Evolutionary conservation across 2,113 vertebrate species (phyloP).

Genomic region (Hiodon alosoides): DNA sequence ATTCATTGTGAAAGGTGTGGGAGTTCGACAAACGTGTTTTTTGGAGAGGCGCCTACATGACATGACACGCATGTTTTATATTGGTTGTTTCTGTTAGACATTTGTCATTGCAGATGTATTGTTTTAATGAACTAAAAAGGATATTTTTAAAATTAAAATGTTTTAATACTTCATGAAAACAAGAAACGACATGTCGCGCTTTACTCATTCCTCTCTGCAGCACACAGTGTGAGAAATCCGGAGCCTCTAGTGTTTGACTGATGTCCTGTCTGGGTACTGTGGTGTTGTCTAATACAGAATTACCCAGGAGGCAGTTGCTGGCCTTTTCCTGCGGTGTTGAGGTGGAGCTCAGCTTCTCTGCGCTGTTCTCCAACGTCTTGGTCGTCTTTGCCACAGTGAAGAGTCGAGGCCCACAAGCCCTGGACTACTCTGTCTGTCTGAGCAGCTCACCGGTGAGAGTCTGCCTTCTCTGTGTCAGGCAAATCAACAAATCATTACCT

Average conservation of each 20-base stretch:
- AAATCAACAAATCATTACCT: too few species aligned
- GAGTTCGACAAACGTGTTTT: neutral
- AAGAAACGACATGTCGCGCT: too few species aligned
- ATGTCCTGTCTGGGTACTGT: neutral
- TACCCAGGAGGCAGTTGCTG: conserved; percentile 45
- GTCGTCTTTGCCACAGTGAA: conserved; percentile 65
- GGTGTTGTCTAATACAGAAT: conserved; percentile 48
- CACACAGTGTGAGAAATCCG: neutral
- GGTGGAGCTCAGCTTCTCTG: conserved; percentile 67
- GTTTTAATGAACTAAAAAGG: too few species aligned
- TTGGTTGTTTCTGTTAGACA: too few species aligned
- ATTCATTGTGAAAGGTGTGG: conserved; percentile 1
- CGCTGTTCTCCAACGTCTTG: conserved; percentile 74
- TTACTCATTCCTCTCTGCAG: neutral
- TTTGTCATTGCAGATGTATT: too few species aligned
- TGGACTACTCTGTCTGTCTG: conserved; percentile 59
- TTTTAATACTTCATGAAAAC: too few species aligned
- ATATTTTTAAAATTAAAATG: too few species aligned
- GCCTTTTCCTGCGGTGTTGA: conserved; percentile 57
- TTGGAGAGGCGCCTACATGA: neutral
- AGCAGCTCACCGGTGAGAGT: conserved; percentile 59
- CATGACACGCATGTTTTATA: neutral
- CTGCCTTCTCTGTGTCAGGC: too few species aligned
- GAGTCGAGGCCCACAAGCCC: conserved; percentile 13
- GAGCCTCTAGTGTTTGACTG: neutral